Evolutionary conservation across 1,140 invertebrate genomes (phyloP).

Genomic region (Sminthurides bifidus): DNA sequence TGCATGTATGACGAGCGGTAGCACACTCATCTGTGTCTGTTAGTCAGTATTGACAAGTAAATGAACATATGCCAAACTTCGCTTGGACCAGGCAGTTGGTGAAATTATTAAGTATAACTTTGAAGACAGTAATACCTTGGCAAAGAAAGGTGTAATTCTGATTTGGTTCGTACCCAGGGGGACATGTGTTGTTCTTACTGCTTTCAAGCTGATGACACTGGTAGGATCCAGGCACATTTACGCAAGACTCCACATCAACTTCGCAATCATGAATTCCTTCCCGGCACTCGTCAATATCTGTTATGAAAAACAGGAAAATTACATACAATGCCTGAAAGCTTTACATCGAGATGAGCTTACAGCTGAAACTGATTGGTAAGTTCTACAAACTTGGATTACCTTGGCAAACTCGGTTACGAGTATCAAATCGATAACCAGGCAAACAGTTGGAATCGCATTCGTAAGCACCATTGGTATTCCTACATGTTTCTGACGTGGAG

Average conservation of each 20-base stretch:
- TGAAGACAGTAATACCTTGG: too few species aligned
- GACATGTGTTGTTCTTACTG: conserved; percentile 23
- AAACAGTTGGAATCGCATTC: conserved; percentile 34
- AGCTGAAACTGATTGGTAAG: background rate
- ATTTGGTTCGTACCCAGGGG: conserved; percentile 30
- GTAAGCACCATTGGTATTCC: conserved; percentile 36
- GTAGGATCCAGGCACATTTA: conserved; percentile 36
- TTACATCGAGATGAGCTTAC: background rate
- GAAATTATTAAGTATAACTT: too few species aligned
- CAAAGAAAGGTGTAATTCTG: conserved; percentile 29
- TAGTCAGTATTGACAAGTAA: background rate
- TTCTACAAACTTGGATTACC: conserved; percentile 11
- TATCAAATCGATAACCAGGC: conserved; percentile 26
- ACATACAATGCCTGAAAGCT: background rate
- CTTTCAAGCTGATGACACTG: conserved; percentile 33
- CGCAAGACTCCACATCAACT: conserved; percentile 33
- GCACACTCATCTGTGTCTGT: conserved; percentile 28
- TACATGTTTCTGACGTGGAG: conserved; percentile 32
- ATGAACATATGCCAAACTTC: too few species aligned
- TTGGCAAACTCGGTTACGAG: conserved; percentile 23
- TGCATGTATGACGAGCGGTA: conserved; percentile 25
- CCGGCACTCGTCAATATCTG: conserved; percentile 45
- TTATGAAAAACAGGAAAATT: conserved; percentile 1
- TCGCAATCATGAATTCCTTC: conserved; percentile 39
- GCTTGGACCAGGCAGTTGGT: too few species aligned